Evolutionary conservation across 2,888 invertebrate genomes (phyloP), one percentile per base, ranked within the genome.

Genomic region (Troides oblongomaculatus): DNA sequence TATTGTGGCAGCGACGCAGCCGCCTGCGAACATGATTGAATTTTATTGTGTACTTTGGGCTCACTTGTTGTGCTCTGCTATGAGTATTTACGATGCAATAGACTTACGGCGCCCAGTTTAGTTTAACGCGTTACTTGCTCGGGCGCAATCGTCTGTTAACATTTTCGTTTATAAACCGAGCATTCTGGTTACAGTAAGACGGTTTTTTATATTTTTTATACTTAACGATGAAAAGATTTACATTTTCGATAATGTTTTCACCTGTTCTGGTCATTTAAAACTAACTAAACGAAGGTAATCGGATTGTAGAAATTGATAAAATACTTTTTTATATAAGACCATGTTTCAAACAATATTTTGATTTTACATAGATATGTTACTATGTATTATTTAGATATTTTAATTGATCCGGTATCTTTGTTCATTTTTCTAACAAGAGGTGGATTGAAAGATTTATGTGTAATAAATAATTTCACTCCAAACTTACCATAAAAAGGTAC

Each of bases 21-120:
- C 83, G 84, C 80, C 83, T 78, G 83, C 80, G 79, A 82, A 84
- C 87, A 83, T 88, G 89, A 90, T 90, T 90, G 89, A 90, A 90
- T 86, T 90, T 90, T 90, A 90, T 89, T 82, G 85, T 85, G 77
- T 79, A 81, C 84, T 84, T 84, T 81, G 78, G 78, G 79, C 81
- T 78, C 81, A 81, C 83, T 83, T 78, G 76, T 74, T 78, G 77
- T 78, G 76, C 71, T 71, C 70, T 71, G 70, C 70, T 70, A 69
- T 64, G 64, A 71, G 67, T 71, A 73, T 74, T 76, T 73, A 74
- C 69, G 72, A 70, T 66, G 59, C 64, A 60, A 70, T 67, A 60
- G 64, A 67, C 60, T 67, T 70, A 66, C 64, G 66, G 43, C 66
- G 43, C 64, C 66, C 60, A 70, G 66, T 70, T 64, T 70, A 64